Conservation (phyloP, 2,888 invertebrate genomes). For the Harpagoxenus sublaevis region DNA sequence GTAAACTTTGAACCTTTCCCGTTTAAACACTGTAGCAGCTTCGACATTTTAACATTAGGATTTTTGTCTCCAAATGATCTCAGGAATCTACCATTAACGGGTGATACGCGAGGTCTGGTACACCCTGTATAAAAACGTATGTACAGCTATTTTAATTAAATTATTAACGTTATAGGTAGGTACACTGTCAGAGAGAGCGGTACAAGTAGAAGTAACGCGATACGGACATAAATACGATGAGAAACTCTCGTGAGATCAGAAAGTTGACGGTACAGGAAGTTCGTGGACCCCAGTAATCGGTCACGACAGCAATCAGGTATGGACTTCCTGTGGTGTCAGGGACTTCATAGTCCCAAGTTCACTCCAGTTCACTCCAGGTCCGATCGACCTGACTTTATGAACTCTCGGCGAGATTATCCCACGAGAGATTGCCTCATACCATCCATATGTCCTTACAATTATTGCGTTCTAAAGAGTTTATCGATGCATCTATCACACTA, state of each 20-base stretch:
- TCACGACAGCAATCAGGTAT: constrained; percentile 75
- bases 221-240: constrained; percentile 20
- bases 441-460: constrained; percentile 56
- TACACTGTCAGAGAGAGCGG: too few species aligned
- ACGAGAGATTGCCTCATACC: constrained; percentile 70
- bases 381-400: constrained; percentile 63
- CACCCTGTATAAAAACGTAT: not conserved
- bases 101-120: too few species aligned
- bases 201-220: constrained; percentile 4
- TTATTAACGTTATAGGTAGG: constrained; percentile 21
- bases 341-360: constrained; percentile 68
- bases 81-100: too few species aligned
- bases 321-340: constrained; percentile 73
- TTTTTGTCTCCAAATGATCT: too few species aligned
- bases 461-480: constrained; percentile 56
- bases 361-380: constrained; percentile 54
- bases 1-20: too few species aligned
- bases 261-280: constrained; percentile 68
- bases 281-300: constrained; percentile 66
- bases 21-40: too few species aligned
- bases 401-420: constrained; percentile 72
- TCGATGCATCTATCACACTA: constrained; percentile 20
- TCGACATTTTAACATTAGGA: too few species aligned
- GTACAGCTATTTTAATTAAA: not conserved
- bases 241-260: constrained; percentile 47